Evolutionary conservation across 2,888 invertebrate species (phyloP).

Genomic region (Drosophila pegasa): DNA sequence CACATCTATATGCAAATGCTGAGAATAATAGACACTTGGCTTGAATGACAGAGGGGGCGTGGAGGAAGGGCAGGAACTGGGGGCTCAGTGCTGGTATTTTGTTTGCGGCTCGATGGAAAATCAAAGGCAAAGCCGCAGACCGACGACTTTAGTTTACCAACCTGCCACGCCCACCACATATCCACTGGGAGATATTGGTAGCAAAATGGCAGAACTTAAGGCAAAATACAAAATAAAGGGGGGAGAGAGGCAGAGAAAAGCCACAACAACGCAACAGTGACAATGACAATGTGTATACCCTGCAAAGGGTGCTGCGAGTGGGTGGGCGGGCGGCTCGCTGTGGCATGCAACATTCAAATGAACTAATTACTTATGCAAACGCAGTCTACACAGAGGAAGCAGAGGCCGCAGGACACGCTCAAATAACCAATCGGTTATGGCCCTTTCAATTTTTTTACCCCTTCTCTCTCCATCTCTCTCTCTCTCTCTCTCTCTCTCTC

Average conservation of each 20-base stretch:
- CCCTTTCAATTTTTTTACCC: not conserved
- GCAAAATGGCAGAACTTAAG: conserved; percentile 15
- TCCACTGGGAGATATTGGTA: conserved; percentile 11
- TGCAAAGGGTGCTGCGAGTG: not conserved
- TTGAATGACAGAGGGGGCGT: too few species aligned
- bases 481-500: not conserved
- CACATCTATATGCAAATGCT: conserved; percentile 36
- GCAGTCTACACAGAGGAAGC: conserved; percentile 29
- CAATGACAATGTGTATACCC: conserved; percentile 4
- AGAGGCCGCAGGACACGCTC: conserved; percentile 31
- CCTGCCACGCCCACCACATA: conserved; percentile 30
- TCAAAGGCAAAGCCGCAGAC: conserved; percentile 41
- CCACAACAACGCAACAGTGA: not conserved
- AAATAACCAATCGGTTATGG: conserved; percentile 33
- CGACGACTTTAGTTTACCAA: conserved; percentile 36
- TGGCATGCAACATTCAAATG: conserved; percentile 35
- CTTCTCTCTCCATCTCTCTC: too few species aligned
- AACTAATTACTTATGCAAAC: conserved; percentile 71
- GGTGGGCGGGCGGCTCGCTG: too few species aligned
- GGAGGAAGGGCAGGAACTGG: too few species aligned
- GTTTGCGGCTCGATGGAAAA: conserved; percentile 37
- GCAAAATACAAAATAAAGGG: not conserved
- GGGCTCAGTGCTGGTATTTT: conserved; percentile 15
- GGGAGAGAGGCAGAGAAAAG: too few species aligned
- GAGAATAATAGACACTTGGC: conserved; percentile 64